Base-by-base conservation (phyloP, 1,140 invertebrate genomes). In the Trichonephila clavata region DNA sequence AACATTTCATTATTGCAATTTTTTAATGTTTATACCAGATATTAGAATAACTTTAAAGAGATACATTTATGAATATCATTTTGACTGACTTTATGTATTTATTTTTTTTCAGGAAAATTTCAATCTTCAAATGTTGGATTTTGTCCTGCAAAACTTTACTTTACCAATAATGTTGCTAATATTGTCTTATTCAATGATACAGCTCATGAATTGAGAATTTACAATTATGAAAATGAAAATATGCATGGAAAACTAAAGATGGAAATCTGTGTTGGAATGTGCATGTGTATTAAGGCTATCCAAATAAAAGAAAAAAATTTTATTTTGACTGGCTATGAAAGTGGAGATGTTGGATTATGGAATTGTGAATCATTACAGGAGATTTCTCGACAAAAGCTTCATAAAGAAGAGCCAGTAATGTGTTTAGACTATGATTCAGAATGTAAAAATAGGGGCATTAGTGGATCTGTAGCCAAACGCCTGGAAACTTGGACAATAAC, bases 281-380 rank as follows among this genome's bases (percentile, higher is more conserved):
- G 93, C 24, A 94, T 94, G 90, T 89, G 84, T 39, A 57, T 94
- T 5, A 93, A 94, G 86, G 87, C 83, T 32, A 32, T 93, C n/a
- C 68, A 59, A 43, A 2, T 39, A 60, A 57, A 77, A 0, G 63
- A 63, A 16, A 43, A 77, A 39, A n/a, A 39, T 13, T 61, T 77
- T 21, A 2, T 94, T 18, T 21, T 94, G 57, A 20, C 61, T 50
- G 94, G 94, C n/a, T 94, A 92, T 84, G 94, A 94, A 93, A 94
- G 80, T 88, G 94, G 94, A 18, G 21, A 50, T 16, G 86, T 94
- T 57, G 63, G 57, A 68, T 21, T 93, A 2, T 94, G 94, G 92
- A 59, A 92, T 71, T 65, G n/a, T 59, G 84, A 88, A 59, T 63
- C 50, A 43, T 18, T 14, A 57, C 32, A 16, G 0, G 90, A 86